phyloP scores from a whole-genome alignment of 1,140 invertebrate genomes.

The Aethina tumida region DNA sequence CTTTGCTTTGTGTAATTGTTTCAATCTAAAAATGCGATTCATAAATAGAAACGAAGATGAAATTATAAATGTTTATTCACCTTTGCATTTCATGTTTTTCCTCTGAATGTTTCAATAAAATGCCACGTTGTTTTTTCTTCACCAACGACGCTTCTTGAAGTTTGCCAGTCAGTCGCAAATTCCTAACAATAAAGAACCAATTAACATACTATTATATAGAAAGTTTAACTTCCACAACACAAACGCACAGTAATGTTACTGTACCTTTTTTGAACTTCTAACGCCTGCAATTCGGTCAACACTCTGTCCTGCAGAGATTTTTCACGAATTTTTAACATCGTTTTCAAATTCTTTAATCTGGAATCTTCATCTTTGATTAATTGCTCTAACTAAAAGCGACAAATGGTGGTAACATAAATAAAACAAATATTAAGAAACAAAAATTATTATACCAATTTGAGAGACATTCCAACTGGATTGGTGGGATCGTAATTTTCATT shows the following conservation, averaged over 20 bases:
- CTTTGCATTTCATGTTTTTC: constrained; percentile 34
- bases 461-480: constrained; percentile 22
- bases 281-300: constrained; percentile 31
- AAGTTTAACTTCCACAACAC: background rate
- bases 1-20: constrained; percentile 33
- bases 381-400: constrained; percentile 31
- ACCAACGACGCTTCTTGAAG: constrained; percentile 31
- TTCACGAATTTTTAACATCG: constrained; percentile 32
- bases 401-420: background rate
- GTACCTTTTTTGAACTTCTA: constrained; percentile 36
- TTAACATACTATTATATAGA: background rate
- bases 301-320: constrained; percentile 31
- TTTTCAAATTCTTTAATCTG: constrained; percentile 31
- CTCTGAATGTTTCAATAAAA: constrained; percentile 32
- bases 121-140: constrained; percentile 35
- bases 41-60: background rate
- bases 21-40: constrained; percentile 22
- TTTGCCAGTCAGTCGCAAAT: constrained; percentile 32
- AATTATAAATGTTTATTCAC: constrained; percentile 15
- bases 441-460: constrained; percentile 31
- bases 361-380: constrained; percentile 34
- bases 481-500: constrained; percentile 13
- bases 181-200: constrained; percentile 20
- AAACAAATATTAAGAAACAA: constrained; percentile 1
- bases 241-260: constrained; percentile 11